Conservation (phyloP, 2,888 invertebrate genomes). For the Rhynchonema sp. region DNA sequence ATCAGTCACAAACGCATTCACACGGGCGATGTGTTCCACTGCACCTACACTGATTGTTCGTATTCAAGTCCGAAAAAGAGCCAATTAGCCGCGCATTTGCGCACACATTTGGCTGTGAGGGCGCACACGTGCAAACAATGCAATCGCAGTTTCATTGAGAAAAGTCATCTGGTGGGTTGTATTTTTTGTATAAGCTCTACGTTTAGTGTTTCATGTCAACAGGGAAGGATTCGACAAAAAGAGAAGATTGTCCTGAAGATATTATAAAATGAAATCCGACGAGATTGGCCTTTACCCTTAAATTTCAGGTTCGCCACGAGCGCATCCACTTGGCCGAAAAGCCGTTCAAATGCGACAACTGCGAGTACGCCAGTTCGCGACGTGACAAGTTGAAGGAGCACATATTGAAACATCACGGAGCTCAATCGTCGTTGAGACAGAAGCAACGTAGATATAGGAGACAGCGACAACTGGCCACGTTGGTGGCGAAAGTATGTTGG, state of each 20-base stretch:
- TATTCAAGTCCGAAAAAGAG: constrained; percentile 46
- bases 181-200: too few relatives aligned
- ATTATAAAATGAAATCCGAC: too few relatives aligned
- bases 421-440: constrained; percentile 55
- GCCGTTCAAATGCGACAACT: constrained; percentile 44
- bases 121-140: constrained; percentile 41
- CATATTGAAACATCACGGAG: constrained; percentile 33
- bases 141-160: constrained; percentile 42
- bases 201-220: too few relatives aligned
- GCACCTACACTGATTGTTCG: constrained; percentile 40
- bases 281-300: too few relatives aligned
- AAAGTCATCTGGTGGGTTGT: constrained; percentile 40
- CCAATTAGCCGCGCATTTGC: constrained; percentile 44
- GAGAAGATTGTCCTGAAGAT: too few relatives aligned
- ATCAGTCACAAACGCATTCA: constrained; percentile 46
- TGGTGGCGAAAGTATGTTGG: constrained; percentile 3
- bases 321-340: constrained; percentile 43
- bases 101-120: constrained; percentile 38
- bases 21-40: constrained; percentile 44
- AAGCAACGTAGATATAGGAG: constrained; percentile 48
- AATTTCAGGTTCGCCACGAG: constrained; percentile 38
- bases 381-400: constrained; percentile 46
- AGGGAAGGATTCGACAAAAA: too few relatives aligned
- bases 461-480: constrained; percentile 18
- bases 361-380: constrained; percentile 45